Evolutionary conservation across 2,113 vertebrate species (phyloP).

Genomic region (Sinosuthora webbiana): DNA sequence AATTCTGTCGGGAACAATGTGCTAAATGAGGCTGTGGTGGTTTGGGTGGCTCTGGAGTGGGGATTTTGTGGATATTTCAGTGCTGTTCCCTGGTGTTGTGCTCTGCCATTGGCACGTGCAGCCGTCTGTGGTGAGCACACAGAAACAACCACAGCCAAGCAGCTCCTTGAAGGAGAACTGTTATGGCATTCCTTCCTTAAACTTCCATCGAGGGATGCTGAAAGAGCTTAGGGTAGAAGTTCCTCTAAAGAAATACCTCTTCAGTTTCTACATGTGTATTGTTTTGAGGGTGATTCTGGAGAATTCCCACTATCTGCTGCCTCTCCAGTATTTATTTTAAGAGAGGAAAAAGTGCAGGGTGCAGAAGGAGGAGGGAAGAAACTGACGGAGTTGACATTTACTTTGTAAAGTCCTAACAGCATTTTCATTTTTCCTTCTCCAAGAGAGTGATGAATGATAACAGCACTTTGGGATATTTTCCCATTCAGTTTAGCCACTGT

Average conservation of each 20-base stretch:
- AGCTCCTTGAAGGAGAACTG: background rate
- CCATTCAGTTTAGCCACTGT: background rate
- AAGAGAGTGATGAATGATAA: background rate
- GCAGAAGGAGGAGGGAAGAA: background rate
- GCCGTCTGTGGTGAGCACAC: background rate
- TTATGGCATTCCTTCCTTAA: background rate
- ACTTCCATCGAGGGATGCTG: background rate
- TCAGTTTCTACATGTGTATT: background rate
- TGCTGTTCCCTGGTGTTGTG: background rate
- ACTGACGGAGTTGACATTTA: background rate
- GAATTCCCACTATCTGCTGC: background rate
- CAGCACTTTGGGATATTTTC: background rate
- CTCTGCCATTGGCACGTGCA: conserved; percentile 6
- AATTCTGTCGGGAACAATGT: background rate
- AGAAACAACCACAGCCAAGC: background rate
- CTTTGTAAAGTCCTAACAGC: background rate
- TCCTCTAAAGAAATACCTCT: background rate
- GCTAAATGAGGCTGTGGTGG: background rate
- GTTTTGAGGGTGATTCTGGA: background rate
- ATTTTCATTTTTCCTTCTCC: background rate
- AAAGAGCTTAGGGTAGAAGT: background rate
- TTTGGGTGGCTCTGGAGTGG: background rate
- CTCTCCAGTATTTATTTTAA: background rate
- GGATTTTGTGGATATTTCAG: background rate
- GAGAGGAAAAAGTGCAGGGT: background rate